phyloP scores from a whole-genome alignment of 2,888 invertebrate genomes.

The Pegoplata infirma region DNA sequence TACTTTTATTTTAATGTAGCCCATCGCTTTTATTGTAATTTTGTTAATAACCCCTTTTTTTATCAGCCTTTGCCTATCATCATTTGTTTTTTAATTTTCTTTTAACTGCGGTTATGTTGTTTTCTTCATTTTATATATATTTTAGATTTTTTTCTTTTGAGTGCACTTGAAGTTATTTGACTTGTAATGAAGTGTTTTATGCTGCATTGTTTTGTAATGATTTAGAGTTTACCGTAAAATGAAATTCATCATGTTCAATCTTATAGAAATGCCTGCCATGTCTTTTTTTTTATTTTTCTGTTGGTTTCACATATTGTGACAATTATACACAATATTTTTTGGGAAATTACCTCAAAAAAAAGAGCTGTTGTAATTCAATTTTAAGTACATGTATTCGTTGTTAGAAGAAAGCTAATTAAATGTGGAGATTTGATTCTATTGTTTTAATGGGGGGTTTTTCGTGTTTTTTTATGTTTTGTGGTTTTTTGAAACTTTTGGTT shows the following conservation, averaged over 20 bases:
- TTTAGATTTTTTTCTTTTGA: slow-evolving; percentile 26
- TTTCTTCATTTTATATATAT: slow-evolving; percentile 9
- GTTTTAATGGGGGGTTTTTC: slow-evolving; percentile 1
- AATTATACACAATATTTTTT: slow-evolving; percentile 31
- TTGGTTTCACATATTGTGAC: slow-evolving; percentile 47
- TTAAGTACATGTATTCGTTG: slow-evolving; percentile 52
- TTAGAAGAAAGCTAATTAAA: slow-evolving; percentile 60
- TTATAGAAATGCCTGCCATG: neutral
- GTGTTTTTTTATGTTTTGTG: slow-evolving; percentile 12
- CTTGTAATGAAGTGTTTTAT: slow-evolving; percentile 58
- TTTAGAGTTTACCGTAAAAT: slow-evolving; percentile 32
- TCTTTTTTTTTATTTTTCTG: neutral
- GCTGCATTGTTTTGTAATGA: slow-evolving; percentile 51
- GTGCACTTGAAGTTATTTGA: slow-evolving; percentile 59
- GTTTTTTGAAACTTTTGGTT: neutral
- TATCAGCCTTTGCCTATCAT: slow-evolving; percentile 7
- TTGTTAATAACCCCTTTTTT: slow-evolving; percentile 10
- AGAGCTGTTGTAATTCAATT: slow-evolving; percentile 53
- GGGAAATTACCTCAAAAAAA: slow-evolving; percentile 27
- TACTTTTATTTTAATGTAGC: no score
- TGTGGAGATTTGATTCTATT: slow-evolving; percentile 35
- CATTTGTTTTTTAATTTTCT: neutral
- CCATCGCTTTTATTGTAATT: no score
- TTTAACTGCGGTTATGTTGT: slow-evolving; percentile 6
- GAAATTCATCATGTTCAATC: slow-evolving; percentile 25